A percentile compares a stretch with the other conserved stretches of the same genome.
Conservation (phyloP, 2,888 invertebrate genomes). For the Cataglyphis rosenhaueri region DNA sequence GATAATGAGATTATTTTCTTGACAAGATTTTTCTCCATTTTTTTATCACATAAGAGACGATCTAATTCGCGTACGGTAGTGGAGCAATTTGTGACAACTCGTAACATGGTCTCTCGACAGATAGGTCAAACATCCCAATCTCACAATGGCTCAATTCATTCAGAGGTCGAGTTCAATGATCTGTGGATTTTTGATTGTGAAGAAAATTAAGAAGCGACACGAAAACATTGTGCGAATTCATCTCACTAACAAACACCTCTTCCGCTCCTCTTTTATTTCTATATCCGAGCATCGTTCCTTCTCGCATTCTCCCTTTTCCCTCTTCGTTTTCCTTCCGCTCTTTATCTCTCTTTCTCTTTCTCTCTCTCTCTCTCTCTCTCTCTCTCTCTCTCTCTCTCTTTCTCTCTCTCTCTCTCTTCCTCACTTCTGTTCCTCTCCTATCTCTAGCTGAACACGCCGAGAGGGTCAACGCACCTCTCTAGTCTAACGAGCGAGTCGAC, state of each 20-base stretch:
- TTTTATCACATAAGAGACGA: background rate
- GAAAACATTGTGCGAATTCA: slow-evolving; percentile 70
- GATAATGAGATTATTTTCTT: background rate
- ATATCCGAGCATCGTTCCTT: slow-evolving; percentile 40
- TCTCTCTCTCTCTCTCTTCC: slow-evolving; percentile 20
- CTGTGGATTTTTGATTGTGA: slow-evolving; percentile 68
- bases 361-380: slow-evolving; percentile 37
- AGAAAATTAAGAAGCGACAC: slow-evolving; percentile 61
- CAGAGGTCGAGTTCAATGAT: slow-evolving; percentile 67
- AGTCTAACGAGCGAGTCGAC: slow-evolving; percentile 81
- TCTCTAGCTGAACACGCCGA: slow-evolving; percentile 73
- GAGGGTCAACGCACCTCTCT: slow-evolving; percentile 83
- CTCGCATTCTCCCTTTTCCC: slow-evolving; percentile 55
- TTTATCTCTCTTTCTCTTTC: slow-evolving; percentile 62
- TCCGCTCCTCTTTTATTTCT: slow-evolving; percentile 37
- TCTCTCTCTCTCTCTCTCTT: too few species aligned
- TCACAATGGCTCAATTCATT: slow-evolving; percentile 55
- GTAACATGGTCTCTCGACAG: slow-evolving; percentile 61
- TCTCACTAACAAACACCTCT: slow-evolving; percentile 60
- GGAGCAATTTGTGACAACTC: slow-evolving; percentile 51
- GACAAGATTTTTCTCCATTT: background rate
- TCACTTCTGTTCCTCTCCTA: slow-evolving; percentile 50
- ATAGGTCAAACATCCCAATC: slow-evolving; percentile 60
- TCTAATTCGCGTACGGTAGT: background rate
- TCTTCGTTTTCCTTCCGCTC: slow-evolving; percentile 53